Evolutionary conservation across 2,113 vertebrate genomes (phyloP), one percentile per base, ranked within the genome.

Genomic region (Hepsetus odoe): DNA sequence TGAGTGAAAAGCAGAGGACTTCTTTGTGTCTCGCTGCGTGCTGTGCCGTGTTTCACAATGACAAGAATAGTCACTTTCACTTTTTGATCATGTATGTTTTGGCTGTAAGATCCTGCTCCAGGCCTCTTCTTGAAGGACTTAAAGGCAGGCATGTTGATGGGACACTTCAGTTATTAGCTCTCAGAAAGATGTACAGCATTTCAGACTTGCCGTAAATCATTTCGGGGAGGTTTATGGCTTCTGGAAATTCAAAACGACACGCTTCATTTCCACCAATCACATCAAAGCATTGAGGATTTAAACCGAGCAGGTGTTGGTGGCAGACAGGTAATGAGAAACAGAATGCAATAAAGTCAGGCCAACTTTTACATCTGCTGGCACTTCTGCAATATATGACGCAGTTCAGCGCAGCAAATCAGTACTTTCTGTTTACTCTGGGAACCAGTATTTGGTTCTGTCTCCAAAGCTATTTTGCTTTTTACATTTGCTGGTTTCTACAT

Each of bases 241-340:
- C 26, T 24, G 22, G 16, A 28, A 32, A 4, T 20, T 62, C 59
- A 62, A 62, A 33, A 62, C 20, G 59, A 33, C 18, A 62, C 20
- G 59, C 28, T 33, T 62, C 13, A 32, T 62, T 62, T 62, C 59
- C 14, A 62, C 14, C 59, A 62, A 62, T 62, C 32, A 62, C 28
- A 33, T 62, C 18, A 62, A 13, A 62, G 32, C 14, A 18, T 16
- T 20, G 14, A 30, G 13, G 58, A 33, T 33, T 28, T 62, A 62
- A 62, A 20, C 16, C 32, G 28, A 20, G 32, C 28, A 62, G 30
- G 30, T 62, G 59, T 16, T 16, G 1, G 30, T 33, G 59, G 1
- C 13, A 30, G 28, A 7, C 59, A 62, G 59, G 28, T 62, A 62
- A 62, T 62, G 59, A 14, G 5, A n/a, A 13, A 59, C 26, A 30